A percentile compares a stretch with the other conserved stretches of the same genome.
These are phyloP conservation scores for Grammomys surdaster DNA, from an alignment of 2,113 vertebrate species.

Conservation along the genomic window DNA sequence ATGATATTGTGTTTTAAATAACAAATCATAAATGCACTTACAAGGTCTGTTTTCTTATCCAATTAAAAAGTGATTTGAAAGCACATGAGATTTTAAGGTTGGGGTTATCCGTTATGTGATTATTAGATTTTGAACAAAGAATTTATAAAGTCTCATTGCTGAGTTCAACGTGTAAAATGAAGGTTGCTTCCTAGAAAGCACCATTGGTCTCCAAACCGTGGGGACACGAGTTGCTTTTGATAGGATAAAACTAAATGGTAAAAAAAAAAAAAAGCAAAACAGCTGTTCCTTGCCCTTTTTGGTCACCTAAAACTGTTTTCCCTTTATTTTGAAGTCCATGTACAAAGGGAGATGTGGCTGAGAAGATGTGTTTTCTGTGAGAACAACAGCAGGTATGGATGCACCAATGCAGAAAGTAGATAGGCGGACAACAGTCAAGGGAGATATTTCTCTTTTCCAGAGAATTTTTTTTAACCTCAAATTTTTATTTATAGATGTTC, in stretches of 20 bases:
- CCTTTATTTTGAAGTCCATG: constrained; percentile 23
- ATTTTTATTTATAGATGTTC: not conserved
- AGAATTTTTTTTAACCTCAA: constrained; percentile 26
- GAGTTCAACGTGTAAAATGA: not conserved
- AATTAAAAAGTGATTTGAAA: not conserved
- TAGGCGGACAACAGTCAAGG: constrained; percentile 19
- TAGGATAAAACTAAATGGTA: not conserved
- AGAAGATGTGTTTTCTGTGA: not conserved
- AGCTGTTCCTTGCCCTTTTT: not conserved
- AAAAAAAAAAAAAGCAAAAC: not conserved
- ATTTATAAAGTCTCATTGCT: not conserved
- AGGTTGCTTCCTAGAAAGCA: constrained; percentile 13
- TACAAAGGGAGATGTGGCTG: constrained; percentile 53
- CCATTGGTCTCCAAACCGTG: not conserved
- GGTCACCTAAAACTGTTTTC: not conserved
- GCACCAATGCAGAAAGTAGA: constrained; percentile 12
- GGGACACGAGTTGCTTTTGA: constrained; percentile 7
- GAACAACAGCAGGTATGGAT: not conserved
- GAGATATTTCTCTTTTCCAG: not conserved
- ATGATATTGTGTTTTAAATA: not conserved
- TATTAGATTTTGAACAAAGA: constrained; percentile 19
- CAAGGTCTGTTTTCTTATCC: not conserved
- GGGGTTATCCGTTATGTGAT: not conserved
- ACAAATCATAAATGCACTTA: not conserved
- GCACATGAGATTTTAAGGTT: not conserved